These are phyloP conservation scores for Coregonus ussuriensis DNA, from an alignment of 2,797 vertebrate genomes.

Conservation along the genomic window DNA sequence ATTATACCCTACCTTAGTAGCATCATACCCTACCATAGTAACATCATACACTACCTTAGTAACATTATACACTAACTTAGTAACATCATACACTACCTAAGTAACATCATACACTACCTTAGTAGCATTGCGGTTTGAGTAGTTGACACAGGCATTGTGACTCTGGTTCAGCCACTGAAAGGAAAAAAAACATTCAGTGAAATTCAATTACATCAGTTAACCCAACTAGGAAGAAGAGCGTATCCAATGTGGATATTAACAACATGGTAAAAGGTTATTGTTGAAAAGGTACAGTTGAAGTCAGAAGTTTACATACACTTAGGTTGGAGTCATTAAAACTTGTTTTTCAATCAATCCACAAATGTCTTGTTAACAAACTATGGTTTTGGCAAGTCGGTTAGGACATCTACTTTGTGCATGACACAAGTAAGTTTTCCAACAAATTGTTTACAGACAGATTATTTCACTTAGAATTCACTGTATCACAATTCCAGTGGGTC, in stretches of 20 bases:
- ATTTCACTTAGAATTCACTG: too few relatives aligned
- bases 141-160: slow-evolving; percentile 91
- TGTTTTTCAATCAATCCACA: too few relatives aligned
- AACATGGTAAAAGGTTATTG: slow-evolving; percentile 41
- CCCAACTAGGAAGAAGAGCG: neutral
- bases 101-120: slow-evolving; percentile 81
- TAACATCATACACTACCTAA: slow-evolving; percentile 68
- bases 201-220: neutral
- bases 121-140: slow-evolving; percentile 88
- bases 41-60: too few relatives aligned
- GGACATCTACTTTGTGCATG: too few relatives aligned
- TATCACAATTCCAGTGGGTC: too few relatives aligned
- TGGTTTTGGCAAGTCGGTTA: too few relatives aligned
- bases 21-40: too few relatives aligned
- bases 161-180: slow-evolving; percentile 89
- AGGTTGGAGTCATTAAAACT: too few relatives aligned
- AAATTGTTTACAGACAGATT: too few relatives aligned
- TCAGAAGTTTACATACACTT: too few relatives aligned
- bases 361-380: too few relatives aligned
- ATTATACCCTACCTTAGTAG: slow-evolving; percentile 27
- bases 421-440: too few relatives aligned
- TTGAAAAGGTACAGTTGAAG: slow-evolving; percentile 4
- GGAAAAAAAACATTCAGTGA: slow-evolving; percentile 18
- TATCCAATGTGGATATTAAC: slow-evolving; percentile 21
- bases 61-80: neutral